A percentile compares a stretch with the other conserved stretches of the same genome.
These are phyloP conservation scores for Piscicola geometra DNA, from an alignment of 2,888 invertebrate species.

Conservation along the genomic window DNA sequence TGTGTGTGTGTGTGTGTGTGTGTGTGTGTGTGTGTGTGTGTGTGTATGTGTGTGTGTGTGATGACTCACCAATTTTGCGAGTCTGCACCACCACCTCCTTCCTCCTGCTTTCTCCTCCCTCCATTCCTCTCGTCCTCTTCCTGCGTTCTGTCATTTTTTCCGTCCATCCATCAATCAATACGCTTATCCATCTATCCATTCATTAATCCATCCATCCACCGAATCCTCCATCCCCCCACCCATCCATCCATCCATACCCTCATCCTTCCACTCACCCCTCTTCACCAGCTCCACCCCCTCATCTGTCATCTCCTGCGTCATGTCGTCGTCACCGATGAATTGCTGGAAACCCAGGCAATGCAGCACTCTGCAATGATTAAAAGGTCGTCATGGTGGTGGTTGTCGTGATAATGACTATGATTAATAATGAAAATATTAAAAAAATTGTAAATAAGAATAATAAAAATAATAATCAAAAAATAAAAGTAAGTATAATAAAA, in stretches of 20 bases:
- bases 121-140: slow-evolving; percentile 61
- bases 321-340: slow-evolving; percentile 87
- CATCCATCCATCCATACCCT: background rate
- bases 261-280: slow-evolving; percentile 63
- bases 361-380: slow-evolving; percentile 22
- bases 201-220: background rate
- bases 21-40: too few species aligned
- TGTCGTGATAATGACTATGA: background rate
- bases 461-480: too few species aligned
- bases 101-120: slow-evolving; percentile 70
- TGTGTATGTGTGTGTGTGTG: too few species aligned
- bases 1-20: too few species aligned
- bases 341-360: slow-evolving; percentile 82
- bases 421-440: background rate
- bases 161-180: too few species aligned
- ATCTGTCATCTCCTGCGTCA: slow-evolving; percentile 85
- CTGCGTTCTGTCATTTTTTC: slow-evolving; percentile 50
- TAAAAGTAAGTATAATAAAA: too few species aligned
- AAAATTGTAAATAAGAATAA: too few species aligned
- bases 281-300: slow-evolving; percentile 87
- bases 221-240: background rate
- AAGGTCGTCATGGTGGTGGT: slow-evolving; percentile 58
- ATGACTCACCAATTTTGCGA: slow-evolving; percentile 5
- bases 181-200: background rate
- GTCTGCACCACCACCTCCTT: slow-evolving; percentile 68